These are phyloP conservation scores for Acrobasis suavella DNA, from an alignment of 2,888 invertebrate species.

Conservation along the genomic window DNA sequence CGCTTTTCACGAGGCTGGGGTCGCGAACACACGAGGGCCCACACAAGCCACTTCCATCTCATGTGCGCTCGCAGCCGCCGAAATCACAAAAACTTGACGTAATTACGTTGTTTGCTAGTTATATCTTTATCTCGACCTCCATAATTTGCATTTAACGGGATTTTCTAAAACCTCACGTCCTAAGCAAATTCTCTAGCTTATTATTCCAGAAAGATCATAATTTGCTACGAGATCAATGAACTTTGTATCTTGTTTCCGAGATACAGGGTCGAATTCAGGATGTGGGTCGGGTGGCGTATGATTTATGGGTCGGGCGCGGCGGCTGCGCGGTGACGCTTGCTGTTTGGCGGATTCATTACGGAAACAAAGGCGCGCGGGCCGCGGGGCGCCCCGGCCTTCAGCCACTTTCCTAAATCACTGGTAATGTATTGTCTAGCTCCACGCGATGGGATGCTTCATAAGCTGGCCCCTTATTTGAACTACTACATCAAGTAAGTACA, in stretches of 20 bases:
- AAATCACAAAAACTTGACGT: constrained; percentile 31
- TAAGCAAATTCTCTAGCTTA: constrained; percentile 56
- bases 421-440: constrained; percentile 66
- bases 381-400: constrained; percentile 39
- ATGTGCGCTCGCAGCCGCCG: constrained; percentile 23
- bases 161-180: constrained; percentile 69
- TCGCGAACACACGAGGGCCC: constrained; percentile 32
- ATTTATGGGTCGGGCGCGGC: constrained; percentile 59
- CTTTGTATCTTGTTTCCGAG: constrained; percentile 24
- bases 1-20: constrained; percentile 37
- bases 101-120: constrained; percentile 56
- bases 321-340: constrained; percentile 74
- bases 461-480: constrained; percentile 9
- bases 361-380: constrained; percentile 67
- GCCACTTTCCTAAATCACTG: constrained; percentile 80
- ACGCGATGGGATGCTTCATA: constrained; percentile 35
- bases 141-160: constrained; percentile 71
- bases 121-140: constrained; percentile 58
- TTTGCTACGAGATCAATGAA: constrained; percentile 17
- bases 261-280: constrained; percentile 53
- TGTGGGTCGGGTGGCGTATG: constrained; percentile 57
- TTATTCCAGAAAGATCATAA: constrained; percentile 25
- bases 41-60: constrained; percentile 20
- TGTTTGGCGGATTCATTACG: constrained; percentile 81
- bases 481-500: not conserved